Percentiles rank a stretch among this genome's conserved stretches.
Evolutionary conservation across 92 coral and sea anemone genomes (phyloP).

Genomic region (Actinernus sp.): DNA sequence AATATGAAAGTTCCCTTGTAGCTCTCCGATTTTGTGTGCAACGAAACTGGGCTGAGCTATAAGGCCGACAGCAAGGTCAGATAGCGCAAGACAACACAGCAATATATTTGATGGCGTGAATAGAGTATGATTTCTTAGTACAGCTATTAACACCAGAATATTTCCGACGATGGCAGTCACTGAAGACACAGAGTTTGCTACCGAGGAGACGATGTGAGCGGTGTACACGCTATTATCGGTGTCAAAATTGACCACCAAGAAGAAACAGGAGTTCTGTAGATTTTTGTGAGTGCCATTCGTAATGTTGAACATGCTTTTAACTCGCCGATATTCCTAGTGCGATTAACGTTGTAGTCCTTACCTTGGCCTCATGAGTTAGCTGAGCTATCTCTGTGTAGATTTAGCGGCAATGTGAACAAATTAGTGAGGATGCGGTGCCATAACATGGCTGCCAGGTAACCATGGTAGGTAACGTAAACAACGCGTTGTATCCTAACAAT

Average conservation of each 20-base stretch:
- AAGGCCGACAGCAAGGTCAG: conserved; percentile 57
- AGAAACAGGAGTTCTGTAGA: conserved; percentile 30
- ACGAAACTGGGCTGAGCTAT: conserved; percentile 66
- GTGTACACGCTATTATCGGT: conserved; percentile 12
- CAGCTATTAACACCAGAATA: conserved; percentile 23
- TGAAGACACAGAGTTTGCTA: conserved; percentile 24
- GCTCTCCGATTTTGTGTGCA: conserved; percentile 64
- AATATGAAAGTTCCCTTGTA: conserved; percentile 17
- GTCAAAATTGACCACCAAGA: conserved; percentile 32
- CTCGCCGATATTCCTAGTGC: no score
- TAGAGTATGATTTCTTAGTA: conserved; percentile 25
- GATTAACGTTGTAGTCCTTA: no score
- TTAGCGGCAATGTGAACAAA: no score
- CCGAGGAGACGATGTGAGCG: conserved; percentile 40
- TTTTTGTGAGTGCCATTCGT: no score
- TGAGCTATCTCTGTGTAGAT: no score
- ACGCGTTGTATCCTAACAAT: no score
- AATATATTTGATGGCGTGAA: conserved; percentile 60
- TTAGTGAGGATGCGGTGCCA: no score
- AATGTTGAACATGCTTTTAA: no score
- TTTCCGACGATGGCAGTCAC: conserved; percentile 47
- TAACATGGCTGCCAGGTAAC: no score
- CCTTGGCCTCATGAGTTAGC: no score
- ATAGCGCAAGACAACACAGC: conserved; percentile 48
- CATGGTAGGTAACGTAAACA: no score